Percentiles rank a stretch among this genome's conserved stretches.
Evolutionary conservation across 2,797 vertebrate genomes (phyloP).

Genomic region (Synaphobranchus kaupii): DNA sequence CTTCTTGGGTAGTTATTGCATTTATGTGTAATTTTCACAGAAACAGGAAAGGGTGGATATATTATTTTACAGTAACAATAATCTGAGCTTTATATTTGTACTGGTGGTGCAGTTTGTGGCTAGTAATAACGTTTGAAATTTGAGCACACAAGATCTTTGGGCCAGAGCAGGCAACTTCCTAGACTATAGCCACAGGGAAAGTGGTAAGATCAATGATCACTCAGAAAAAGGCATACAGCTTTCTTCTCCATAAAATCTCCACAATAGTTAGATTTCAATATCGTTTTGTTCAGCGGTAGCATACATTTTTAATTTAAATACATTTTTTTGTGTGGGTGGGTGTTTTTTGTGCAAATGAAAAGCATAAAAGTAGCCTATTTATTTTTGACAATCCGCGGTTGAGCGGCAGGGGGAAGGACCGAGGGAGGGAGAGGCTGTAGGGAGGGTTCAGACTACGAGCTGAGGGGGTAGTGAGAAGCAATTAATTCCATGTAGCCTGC

Average conservation of each 20-base stretch:
- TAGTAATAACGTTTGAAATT: neutral
- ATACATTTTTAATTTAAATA: neutral
- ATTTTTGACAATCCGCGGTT: neutral
- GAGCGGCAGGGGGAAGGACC: neutral
- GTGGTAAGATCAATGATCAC: slow-evolving; percentile 12
- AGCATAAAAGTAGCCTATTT: neutral
- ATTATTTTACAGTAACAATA: neutral
- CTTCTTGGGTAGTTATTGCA: neutral
- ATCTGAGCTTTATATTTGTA: neutral
- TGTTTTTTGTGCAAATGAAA: neutral
- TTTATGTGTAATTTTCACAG: neutral
- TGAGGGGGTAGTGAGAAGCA: neutral
- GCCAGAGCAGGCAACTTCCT: neutral
- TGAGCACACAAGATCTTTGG: neutral
- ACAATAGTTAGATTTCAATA: neutral
- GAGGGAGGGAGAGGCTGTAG: neutral
- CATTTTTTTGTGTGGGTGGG: neutral
- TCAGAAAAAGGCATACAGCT: neutral
- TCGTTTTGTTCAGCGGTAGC: neutral
- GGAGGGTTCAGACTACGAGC: neutral
- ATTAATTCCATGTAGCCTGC: neutral
- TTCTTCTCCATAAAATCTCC: neutral
- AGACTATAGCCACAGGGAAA: slow-evolving; percentile 8
- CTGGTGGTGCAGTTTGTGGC: neutral
- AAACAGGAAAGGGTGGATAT: neutral